Conservation (phyloP, 2,113 vertebrate species). For the Malaclemys terrapin region DNA sequence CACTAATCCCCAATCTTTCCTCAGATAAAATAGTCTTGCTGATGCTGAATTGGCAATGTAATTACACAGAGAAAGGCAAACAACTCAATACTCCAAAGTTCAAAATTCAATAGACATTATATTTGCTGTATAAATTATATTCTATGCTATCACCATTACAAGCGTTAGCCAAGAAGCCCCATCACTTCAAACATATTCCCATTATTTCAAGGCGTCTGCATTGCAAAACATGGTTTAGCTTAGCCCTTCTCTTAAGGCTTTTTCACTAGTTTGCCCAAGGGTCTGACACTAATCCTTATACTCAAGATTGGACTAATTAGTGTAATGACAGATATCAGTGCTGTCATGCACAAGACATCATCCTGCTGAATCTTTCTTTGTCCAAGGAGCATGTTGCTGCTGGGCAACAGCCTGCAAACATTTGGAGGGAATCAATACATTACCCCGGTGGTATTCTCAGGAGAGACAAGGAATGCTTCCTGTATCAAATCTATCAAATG, state of each 20-base stretch:
- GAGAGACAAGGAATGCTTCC: not conserved
- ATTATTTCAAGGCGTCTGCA: slow-evolving; percentile 5
- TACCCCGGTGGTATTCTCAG: not conserved
- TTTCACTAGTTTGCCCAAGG: slow-evolving; percentile 1
- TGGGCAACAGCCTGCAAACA: not conserved
- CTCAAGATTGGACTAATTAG: slow-evolving; percentile 11
- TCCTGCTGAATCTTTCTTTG: slow-evolving; percentile 17
- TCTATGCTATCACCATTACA: not conserved
- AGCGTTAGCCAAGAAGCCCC: not conserved
- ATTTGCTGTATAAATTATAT: slow-evolving; percentile 42
- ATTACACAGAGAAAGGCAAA: not conserved
- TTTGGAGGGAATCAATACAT: not conserved
- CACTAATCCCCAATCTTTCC: not conserved
- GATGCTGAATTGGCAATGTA: not conserved
- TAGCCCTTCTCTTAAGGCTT: slow-evolving; percentile 31
- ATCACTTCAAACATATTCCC: slow-evolving; percentile 13
- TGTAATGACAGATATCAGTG: not conserved
- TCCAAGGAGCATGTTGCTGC: not conserved
- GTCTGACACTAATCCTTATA: slow-evolving; percentile 25
- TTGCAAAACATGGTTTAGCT: slow-evolving; percentile 5
- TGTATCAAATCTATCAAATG: not conserved
- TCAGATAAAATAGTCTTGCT: not conserved
- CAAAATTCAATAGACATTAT: slow-evolving; percentile 46
- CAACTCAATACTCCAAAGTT: slow-evolving; percentile 1
- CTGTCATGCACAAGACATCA: not conserved